phyloP scores from a whole-genome alignment of 2,888 invertebrate species.

The Brenthis ino region DNA sequence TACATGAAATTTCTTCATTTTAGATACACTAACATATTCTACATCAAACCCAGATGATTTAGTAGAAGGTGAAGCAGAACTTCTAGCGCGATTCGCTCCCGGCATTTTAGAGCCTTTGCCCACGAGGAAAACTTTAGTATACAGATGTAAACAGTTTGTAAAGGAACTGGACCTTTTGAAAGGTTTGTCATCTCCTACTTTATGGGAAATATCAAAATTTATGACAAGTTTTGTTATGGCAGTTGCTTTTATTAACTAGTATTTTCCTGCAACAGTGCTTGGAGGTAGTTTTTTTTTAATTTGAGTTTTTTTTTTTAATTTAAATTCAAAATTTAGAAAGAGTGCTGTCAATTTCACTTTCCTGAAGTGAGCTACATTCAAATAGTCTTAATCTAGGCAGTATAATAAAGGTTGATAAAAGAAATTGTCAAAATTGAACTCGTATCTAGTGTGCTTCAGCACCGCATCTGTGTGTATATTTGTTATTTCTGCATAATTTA shows the following conservation, averaged over 20 bases:
- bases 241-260: no score
- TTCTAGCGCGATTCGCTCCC: conserved; percentile 51
- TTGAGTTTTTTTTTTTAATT: background rate
- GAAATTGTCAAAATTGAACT: no score
- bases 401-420: no score
- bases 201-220: no score
- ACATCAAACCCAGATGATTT: conserved; percentile 35
- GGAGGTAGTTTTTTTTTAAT: background rate
- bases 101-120: conserved; percentile 47
- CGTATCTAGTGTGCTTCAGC: no score
- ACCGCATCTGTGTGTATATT: no score
- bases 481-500: no score
- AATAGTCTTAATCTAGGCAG: no score
- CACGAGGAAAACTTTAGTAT: conserved; percentile 44
- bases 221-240: background rate
- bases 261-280: no score
- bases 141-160: conserved; percentile 49
- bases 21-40: conserved; percentile 4
- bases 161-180: conserved; percentile 54
- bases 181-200: conserved; percentile 46
- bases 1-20: background rate
- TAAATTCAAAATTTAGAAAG: background rate
- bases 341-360: no score
- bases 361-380: no score
- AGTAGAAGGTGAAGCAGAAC: conserved; percentile 52